Conservation (phyloP, 2,113 vertebrate genomes). For the Alosa alosa region DNA sequence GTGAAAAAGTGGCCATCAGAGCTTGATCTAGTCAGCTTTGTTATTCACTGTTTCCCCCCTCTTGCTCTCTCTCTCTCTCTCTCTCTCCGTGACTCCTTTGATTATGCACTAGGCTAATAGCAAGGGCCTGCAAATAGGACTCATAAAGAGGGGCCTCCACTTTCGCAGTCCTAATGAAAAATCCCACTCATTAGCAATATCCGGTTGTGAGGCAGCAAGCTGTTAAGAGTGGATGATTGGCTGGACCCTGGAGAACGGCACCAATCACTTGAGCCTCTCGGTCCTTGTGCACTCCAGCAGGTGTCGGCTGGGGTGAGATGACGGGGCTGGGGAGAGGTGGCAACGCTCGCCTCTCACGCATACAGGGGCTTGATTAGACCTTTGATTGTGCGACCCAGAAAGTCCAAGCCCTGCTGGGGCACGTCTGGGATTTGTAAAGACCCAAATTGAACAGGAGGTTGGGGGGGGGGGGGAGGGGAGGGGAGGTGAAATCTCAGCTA, state of each 20-base stretch:
- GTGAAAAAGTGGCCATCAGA: not conserved
- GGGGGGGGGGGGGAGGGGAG: conserved; percentile 17
- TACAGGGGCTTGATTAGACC: conserved; percentile 43
- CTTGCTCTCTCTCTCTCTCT: too few species aligned
- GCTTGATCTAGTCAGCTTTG: conserved; percentile 14
- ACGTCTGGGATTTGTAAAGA: conserved; percentile 36
- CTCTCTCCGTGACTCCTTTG: not conserved
- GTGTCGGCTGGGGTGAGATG: conserved; percentile 37
- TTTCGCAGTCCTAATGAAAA: conserved; percentile 16
- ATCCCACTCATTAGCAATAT: conserved; percentile 40
- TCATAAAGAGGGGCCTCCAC: not conserved
- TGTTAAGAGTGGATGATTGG: conserved; percentile 38
- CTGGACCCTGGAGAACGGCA: conserved; percentile 21
- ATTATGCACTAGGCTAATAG: not conserved
- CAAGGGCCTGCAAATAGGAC: conserved; percentile 2
- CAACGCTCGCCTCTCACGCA: not conserved
- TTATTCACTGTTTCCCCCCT: conserved; percentile 12
- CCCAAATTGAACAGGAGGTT: not conserved
- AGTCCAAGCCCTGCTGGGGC: conserved; percentile 38
- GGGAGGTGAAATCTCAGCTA: conserved; percentile 24
- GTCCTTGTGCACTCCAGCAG: conserved; percentile 23
- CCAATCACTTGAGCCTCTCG: conserved; percentile 45
- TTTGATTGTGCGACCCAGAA: conserved; percentile 48
- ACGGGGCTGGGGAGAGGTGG: conserved; percentile 7
- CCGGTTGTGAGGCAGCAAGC: conserved; percentile 9